Conservation (phyloP, 2,113 vertebrate genomes). For the Cryptotis parvus region DNA sequence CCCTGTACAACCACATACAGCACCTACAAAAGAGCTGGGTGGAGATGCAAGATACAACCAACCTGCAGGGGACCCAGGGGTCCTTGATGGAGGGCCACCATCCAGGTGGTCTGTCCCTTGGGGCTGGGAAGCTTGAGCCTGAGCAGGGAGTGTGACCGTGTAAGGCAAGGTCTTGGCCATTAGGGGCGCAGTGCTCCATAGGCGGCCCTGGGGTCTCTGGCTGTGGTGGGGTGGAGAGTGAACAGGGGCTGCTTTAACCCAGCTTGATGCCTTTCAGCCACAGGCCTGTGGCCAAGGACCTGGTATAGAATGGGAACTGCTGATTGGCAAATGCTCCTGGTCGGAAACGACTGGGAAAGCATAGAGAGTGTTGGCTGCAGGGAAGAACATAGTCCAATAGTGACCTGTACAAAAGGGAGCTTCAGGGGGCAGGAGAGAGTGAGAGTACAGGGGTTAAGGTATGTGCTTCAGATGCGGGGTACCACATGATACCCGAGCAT, state of each 20-base stretch:
- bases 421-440: neutral
- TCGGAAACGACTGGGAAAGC: neutral
- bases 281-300: neutral
- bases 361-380: neutral
- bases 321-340: neutral
- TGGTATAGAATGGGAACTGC: neutral
- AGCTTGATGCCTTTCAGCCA: neutral
- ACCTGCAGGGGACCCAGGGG: neutral
- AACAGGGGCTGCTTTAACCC: neutral
- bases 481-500: too few species aligned
- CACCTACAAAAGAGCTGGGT: neutral
- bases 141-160: neutral
- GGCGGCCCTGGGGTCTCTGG: too few species aligned
- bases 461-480: too few species aligned
- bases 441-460: too few species aligned
- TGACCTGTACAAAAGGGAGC: neutral
- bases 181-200: neutral
- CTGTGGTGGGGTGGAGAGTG: neutral
- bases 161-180: neutral
- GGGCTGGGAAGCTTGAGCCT: neutral
- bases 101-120: neutral
- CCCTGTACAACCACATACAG: neutral
- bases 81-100: neutral
- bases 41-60: neutral
- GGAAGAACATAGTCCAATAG: neutral